Evolutionary conservation across 2,113 vertebrate genomes (phyloP), one percentile per base, ranked within the genome.

Genomic region (Solea solea): DNA sequence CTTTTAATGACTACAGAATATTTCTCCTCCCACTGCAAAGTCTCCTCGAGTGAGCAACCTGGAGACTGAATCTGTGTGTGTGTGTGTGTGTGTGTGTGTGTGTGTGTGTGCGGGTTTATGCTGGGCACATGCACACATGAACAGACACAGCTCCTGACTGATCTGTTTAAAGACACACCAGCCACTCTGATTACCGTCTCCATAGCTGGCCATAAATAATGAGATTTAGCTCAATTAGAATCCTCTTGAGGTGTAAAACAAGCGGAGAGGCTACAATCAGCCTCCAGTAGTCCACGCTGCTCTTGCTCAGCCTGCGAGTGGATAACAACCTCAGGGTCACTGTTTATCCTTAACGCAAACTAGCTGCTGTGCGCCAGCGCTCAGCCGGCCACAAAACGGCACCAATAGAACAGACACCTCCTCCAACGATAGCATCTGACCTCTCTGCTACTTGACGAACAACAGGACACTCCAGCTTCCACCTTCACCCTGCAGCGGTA

Each of bases 211-310:
- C 89, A 88, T 90, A 90, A 92, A 92, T 92, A 93, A 93, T 88
- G 77, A 91, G 91, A 92, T 91, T 92, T 89, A 84, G 82, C 81
- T 91, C 88, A 90, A 90, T 93, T 92, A 92, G 86, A 82, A 86
- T 88, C 81, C 84, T 91, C 88, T 91, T 60, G 87, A 92, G 88
- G 91, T 90, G 87, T 76, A 82, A 88, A 89, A 84, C 74, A 86
- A 90, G 85, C 85, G 81, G 76, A 90, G 83, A 88, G 87, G 81
- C 87, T 88, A 67, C 81, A 78, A 85, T 85, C 74, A 83, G 74
- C 74, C 80, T 53, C 59, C 76, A 68, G 81, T 92, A 92, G 93
- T 93, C 89, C 90, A 90, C 88, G 86, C 79, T 77, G 86, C 87
- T 86, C 72, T 82, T 54, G 73, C 80, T 82, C 61, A 58, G 83